phyloP scores from a whole-genome alignment of 1,140 invertebrate genomes.

The Contarinia nasturtii region DNA sequence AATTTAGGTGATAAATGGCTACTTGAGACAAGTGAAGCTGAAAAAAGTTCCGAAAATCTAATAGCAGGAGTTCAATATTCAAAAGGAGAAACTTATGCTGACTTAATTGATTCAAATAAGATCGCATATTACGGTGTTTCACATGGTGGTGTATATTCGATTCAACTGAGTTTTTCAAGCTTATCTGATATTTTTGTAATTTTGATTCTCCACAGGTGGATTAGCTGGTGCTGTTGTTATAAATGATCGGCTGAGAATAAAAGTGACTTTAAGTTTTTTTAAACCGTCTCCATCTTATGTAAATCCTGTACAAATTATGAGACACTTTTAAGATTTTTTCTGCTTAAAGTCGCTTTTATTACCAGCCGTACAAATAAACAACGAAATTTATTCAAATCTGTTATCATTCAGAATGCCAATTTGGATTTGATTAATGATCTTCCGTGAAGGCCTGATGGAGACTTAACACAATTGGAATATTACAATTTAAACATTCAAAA shows the following conservation, averaged over 20 bases:
- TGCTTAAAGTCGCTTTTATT: no score
- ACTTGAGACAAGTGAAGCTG: not conserved
- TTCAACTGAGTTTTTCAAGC: no score
- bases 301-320: no score
- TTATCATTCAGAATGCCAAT: not conserved
- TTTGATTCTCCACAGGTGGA: no score
- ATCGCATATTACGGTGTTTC: not conserved
- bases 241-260: no score
- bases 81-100: not conserved
- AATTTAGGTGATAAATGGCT: not conserved
- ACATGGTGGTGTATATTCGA: no score
- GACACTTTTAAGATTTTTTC: no score
- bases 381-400: not conserved
- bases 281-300: no score
- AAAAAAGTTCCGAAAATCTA: not conserved
- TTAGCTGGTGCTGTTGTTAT: not conserved
- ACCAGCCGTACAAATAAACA: no score
- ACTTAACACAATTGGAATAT: not conserved
- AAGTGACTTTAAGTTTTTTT: no score
- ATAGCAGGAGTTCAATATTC: not conserved
- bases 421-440: not conserved
- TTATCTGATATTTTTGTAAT: no score
- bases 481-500: not conserved
- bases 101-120: not conserved
- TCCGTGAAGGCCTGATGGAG: not conserved